These are phyloP conservation scores for Syncerus caffer DNA, from an alignment of 2,797 vertebrate genomes.

Conservation along the genomic window DNA sequence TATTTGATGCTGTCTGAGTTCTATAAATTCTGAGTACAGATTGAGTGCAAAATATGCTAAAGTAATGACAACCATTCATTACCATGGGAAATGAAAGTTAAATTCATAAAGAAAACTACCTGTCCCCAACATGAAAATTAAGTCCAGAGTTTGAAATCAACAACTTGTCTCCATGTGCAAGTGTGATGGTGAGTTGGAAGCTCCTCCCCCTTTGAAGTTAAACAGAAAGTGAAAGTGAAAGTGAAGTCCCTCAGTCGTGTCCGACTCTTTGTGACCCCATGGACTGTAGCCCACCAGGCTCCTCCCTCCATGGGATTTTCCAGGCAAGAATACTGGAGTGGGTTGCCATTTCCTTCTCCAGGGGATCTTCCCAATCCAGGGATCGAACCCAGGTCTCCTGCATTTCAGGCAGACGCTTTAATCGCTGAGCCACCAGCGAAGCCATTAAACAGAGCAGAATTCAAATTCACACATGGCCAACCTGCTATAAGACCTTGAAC, in stretches of 20 bases:
- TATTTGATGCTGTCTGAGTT: background rate
- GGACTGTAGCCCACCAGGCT: too few species aligned
- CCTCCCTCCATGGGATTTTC: too few species aligned
- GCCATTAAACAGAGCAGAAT: background rate
- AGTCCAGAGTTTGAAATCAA: background rate
- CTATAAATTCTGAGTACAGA: slow-evolving; percentile 12
- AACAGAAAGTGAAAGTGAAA: background rate
- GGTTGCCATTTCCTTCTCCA: too few species aligned
- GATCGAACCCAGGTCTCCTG: too few species aligned
- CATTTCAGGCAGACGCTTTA: too few species aligned
- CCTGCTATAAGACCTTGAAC: background rate
- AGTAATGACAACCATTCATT: background rate
- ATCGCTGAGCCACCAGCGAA: too few species aligned
- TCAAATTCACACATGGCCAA: background rate
- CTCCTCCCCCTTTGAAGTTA: background rate
- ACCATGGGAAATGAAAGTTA: background rate
- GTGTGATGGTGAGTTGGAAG: background rate
- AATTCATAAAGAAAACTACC: slow-evolving; percentile 2
- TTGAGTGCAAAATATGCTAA: background rate
- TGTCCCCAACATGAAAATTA: background rate
- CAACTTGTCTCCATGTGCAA: background rate
- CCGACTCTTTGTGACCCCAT: too few species aligned
- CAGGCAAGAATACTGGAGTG: too few species aligned
- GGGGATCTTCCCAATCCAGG: too few species aligned
- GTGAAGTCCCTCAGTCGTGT: too few species aligned